A percentile compares a stretch with the other conserved stretches of the same genome.
These are phyloP conservation scores for Meleagris gallopavo DNA, from an alignment of 2,113 vertebrate species.

Conservation along the genomic window DNA sequence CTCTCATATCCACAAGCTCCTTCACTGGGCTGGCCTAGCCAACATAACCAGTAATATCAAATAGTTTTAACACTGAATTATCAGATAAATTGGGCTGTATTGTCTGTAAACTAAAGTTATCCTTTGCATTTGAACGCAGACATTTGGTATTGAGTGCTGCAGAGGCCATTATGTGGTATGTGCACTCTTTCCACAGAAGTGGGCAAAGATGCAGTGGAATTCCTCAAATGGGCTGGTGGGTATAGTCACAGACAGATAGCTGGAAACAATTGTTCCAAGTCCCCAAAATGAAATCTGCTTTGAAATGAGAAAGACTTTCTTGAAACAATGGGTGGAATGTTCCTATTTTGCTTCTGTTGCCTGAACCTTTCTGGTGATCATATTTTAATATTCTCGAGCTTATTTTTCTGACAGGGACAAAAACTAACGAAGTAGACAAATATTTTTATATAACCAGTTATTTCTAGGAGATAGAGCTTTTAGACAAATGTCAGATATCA, in stretches of 20 bases:
- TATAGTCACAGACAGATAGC: background rate
- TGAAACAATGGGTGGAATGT: background rate
- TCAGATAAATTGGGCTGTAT: background rate
- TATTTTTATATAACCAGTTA: background rate
- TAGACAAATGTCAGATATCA: slow-evolving; percentile 1
- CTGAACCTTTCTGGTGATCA: background rate
- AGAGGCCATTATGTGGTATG: background rate
- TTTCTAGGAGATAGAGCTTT: background rate
- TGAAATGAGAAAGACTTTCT: background rate
- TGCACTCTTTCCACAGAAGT: background rate
- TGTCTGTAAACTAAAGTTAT: background rate
- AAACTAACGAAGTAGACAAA: background rate
- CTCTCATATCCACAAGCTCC: slow-evolving; percentile 8
- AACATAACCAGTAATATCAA: background rate
- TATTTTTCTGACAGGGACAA: background rate
- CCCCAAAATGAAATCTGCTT: background rate
- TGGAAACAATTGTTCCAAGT: background rate
- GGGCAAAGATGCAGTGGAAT: background rate
- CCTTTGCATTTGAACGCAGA: background rate
- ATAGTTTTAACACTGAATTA: background rate
- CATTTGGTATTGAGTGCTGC: background rate
- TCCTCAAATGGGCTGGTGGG: background rate
- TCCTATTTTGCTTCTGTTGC: background rate
- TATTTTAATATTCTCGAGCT: background rate
- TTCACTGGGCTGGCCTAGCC: background rate